A percentile compares a stretch with the other conserved stretches of the same genome.
phyloP scores from a whole-genome alignment of 2,888 invertebrate genomes.

The Xestia xanthographa region DNA sequence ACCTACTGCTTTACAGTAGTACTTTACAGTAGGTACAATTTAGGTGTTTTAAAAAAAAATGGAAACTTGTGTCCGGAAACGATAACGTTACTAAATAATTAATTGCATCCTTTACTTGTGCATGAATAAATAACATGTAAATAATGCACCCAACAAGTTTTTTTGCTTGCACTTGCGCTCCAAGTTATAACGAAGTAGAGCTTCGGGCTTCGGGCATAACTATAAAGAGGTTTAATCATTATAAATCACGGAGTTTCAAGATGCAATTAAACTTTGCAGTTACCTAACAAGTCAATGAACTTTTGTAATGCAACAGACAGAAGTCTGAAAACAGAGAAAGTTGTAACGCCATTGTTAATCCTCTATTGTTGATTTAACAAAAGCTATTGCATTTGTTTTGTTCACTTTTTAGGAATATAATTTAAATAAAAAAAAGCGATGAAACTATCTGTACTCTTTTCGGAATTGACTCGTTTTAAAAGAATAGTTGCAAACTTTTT shows the following conservation, averaged over 20 bases:
- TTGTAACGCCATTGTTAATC: constrained; percentile 61
- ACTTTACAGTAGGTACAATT: no score
- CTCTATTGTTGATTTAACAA: constrained; percentile 30
- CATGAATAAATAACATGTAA: background rate
- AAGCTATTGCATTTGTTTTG: constrained; percentile 20
- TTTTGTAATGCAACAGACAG: constrained; percentile 53
- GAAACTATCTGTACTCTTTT: background rate
- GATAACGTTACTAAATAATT: background rate
- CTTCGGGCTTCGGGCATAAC: constrained; percentile 12
- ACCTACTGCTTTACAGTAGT: no score
- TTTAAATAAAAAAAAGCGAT: background rate
- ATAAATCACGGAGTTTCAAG: constrained; percentile 23
- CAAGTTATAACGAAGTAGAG: background rate
- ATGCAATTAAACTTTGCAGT: constrained; percentile 24
- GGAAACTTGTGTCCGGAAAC: constrained; percentile 24
- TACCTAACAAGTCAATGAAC: constrained; percentile 61
- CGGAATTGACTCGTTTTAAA: background rate
- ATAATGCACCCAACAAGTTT: background rate
- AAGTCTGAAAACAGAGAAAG: constrained; percentile 62
- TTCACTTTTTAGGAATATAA: constrained; percentile 4
- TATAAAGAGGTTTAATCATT: constrained; percentile 25
- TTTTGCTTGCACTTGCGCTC: background rate
- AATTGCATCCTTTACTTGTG: background rate
- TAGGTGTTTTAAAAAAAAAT: no score
- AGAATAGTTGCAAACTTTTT: background rate